Evolutionary conservation across 2,888 invertebrate genomes (phyloP).

Genomic region (Synanthedon andrenaeformis): DNA sequence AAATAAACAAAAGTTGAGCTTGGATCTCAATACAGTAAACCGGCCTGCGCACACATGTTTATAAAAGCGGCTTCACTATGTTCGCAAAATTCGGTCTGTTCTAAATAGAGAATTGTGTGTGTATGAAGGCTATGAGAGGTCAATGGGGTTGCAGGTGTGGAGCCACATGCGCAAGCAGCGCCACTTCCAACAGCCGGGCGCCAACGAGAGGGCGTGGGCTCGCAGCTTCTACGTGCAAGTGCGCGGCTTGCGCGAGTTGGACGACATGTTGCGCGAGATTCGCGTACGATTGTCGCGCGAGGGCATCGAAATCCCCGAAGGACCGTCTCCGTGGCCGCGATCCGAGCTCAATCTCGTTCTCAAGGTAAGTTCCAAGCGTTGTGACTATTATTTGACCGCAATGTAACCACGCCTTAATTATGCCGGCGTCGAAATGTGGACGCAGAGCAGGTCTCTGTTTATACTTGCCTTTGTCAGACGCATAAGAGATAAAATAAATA

Average conservation of each 20-base stretch:
- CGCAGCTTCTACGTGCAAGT: conserved; percentile 76
- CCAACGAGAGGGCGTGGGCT: conserved; percentile 75
- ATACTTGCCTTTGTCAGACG: neutral
- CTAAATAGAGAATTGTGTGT: no score
- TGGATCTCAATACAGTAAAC: no score
- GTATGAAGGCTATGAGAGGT: no score
- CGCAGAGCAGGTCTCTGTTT: neutral
- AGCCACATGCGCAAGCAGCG: conserved; percentile 69
- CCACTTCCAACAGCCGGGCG: conserved; percentile 57
- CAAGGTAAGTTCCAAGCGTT: conserved; percentile 28
- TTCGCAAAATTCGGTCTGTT: no score
- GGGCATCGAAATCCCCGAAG: conserved; percentile 69
- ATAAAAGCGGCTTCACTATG: no score
- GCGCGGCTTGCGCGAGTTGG: conserved; percentile 79
- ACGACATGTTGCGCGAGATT: conserved; percentile 79
- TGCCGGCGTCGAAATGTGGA: neutral
- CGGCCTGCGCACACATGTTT: no score
- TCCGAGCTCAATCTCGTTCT: conserved; percentile 37
- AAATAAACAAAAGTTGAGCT: no score
- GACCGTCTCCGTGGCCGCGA: conserved; percentile 38
- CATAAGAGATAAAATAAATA: no score
- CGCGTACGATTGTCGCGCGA: conserved; percentile 69
- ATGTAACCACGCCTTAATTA: neutral
- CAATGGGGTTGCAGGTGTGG: conserved; percentile 72
- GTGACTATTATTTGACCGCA: neutral